Evolutionary conservation across 2,888 invertebrate genomes (phyloP), one percentile per base, ranked within the genome.

Genomic region (Phoenoteleia sp.): DNA sequence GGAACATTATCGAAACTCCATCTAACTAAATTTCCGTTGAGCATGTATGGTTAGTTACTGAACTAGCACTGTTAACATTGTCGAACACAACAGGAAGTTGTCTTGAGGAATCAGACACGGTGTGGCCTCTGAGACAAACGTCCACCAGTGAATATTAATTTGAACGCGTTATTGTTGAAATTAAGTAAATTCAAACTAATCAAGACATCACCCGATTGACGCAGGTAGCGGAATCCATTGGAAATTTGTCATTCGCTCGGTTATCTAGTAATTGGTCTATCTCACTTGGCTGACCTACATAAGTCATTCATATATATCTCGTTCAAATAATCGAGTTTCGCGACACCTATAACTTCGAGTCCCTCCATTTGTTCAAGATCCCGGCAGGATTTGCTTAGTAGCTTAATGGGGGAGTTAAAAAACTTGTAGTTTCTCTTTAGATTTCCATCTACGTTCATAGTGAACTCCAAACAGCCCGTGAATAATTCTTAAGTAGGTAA

Each of bases 401-500:
- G 13, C 42, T 52, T 52, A 77, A 77, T 25, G 17, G 60, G 27
- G 13, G n/a, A 19, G 25, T 13, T 47, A 77, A 69, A 77, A 62
- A 69, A 39, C 36, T 49, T 36, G 19, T 1, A 58, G 9, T 11
- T 60, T 64, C 54, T 64, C 19, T 74, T 74, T 72, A 81, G 62
- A 56, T 67, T 81, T 58, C 45, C 42, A 42, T 67, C 23, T 15
- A 29, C 56, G 23, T 42, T 52, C 64, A 29, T 64, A 27, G 47
- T 23, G 15, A 58, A 39, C 47, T 79, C 39, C 23, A 36, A 56
- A 47, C 56, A 56, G 49, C 17, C 39, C 23, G 25, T 21, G 66
- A 80, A 72, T 27, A 45, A 67, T 81, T 72, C 66, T 58, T 81
- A 80, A 80, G 72, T 74, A 66, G 47, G 58, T 33, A 72, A 75